Conservation (phyloP, 2,797 vertebrate species). For the Chelonia mydas region DNA sequence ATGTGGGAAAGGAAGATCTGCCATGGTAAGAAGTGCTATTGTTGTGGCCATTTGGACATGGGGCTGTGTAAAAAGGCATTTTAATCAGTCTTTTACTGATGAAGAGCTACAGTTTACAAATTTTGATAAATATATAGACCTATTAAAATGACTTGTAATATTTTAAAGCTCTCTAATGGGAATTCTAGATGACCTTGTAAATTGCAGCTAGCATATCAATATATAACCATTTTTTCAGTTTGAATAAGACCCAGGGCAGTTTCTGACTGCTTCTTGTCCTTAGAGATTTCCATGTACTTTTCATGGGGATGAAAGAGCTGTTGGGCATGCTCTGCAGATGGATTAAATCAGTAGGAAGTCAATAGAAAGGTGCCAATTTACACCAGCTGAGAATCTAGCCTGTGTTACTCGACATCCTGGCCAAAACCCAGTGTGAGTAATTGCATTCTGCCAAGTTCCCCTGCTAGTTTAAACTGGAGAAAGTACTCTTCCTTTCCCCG, state of each 20-base stretch:
- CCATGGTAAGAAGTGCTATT: not conserved
- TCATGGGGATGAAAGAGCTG: not conserved
- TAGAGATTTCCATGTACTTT: not conserved
- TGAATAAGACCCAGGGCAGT: not conserved
- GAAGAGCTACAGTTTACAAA: not conserved
- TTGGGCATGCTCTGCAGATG: not conserved
- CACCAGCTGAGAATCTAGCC: not conserved
- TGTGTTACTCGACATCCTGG: not conserved
- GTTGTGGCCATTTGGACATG: not conserved
- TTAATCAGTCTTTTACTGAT: not conserved
- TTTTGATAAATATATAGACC: rapidly evolving
- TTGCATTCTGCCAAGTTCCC: not conserved
- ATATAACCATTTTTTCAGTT: not conserved
- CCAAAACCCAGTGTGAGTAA: not conserved
- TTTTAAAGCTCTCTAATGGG: not conserved
- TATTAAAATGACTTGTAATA: not conserved
- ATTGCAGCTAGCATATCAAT: not conserved
- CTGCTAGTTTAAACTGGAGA: not conserved
- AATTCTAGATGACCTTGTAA: not conserved
- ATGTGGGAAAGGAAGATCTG: not conserved
- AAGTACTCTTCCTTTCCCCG: not conserved
- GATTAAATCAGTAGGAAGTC: not conserved
- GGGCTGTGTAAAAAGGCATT: not conserved
- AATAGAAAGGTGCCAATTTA: not conserved
- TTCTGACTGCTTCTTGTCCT: not conserved